Evolutionary conservation across 2,113 vertebrate species (phyloP).

Genomic region (Chaenogobius annularis): DNA sequence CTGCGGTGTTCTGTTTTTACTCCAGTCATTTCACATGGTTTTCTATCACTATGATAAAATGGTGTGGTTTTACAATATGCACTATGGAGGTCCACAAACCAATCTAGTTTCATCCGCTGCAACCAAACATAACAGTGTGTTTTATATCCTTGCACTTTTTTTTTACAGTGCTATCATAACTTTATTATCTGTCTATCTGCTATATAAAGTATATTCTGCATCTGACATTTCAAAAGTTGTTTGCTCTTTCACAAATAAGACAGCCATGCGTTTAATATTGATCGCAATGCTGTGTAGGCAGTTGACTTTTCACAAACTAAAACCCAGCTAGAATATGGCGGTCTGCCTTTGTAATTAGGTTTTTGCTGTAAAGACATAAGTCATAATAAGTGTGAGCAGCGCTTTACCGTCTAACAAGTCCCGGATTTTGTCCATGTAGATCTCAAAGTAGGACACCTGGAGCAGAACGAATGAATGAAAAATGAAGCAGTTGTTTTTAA

Average conservation of each 20-base stretch:
- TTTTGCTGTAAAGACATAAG: neutral
- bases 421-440: slow-evolving; percentile 96
- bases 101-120: slow-evolving; percentile 1
- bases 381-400: neutral
- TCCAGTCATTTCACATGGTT: slow-evolving; percentile 34
- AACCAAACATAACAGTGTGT: slow-evolving; percentile 1
- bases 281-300: neutral
- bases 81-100: neutral
- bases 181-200: neutral
- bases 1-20: slow-evolving; percentile 11
- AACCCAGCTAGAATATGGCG: neutral
- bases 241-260: neutral
- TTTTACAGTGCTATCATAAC: neutral
- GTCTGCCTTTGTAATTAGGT: neutral
- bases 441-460: slow-evolving; percentile 96
- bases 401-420: slow-evolving; percentile 88
- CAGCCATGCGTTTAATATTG: slow-evolving; percentile 1
- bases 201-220: neutral
- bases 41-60: slow-evolving; percentile 15
- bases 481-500: neutral
- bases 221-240: slow-evolving; percentile 1
- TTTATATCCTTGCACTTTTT: neutral
- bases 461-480: slow-evolving; percentile 19
- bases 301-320: slow-evolving; percentile 2
- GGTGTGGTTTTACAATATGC: neutral